Base-by-base conservation (phyloP, 2,797 vertebrate genomes). In the Discoglossus pictus region DNA sequence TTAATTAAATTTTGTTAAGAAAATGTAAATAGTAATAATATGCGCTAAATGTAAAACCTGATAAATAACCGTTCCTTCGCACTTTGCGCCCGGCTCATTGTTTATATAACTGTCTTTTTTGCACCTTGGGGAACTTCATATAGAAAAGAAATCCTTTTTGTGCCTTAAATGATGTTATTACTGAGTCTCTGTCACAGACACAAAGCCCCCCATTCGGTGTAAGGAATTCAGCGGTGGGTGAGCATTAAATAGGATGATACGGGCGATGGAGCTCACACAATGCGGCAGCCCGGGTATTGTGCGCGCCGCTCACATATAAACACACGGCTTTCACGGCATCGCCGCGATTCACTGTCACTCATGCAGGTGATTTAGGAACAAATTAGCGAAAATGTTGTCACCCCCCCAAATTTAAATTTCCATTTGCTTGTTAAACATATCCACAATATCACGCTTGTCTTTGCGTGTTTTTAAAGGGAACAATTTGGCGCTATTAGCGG, bases 321-420 rank as follows among this genome's bases (percentile, higher is more conserved):
- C 36, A 60, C 56, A 55, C 35, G 7, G 40, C 58, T 63, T 48
- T 55, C 51, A 63, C 56, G 58, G 63, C 68, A 70, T 40, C 11
- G 35, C 17, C 46, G 58, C 60, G 58, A 63, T 63, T 31, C 35
- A 47, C 24, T 25, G 6, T 63, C 68, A 58, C 23, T 70, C 68
- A 70, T 40, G 52, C 68, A 62, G 21, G 44, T 70, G 58, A 70
- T 70, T 63, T 58, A 18, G 60, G 52, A 63, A 70, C 44, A 51
- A 48, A 62, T 69, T 59, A 11, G 58, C 23, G 34, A 13, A 50
- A 15, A 46, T 12, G 46, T 24, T n/a, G 13, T 15, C n/a, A n/a
- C 2, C 8, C 13, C 46, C 20, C 10, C 20, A 12, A 16, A 16
- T 55, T 61, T 11, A 25, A 21, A 42, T 48, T 54, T 35, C 15